A percentile compares a stretch with the other conserved stretches of the same genome.
Evolutionary conservation across 2,888 invertebrate genomes (phyloP).

Genomic region (Drosophila mayaguana): DNA sequence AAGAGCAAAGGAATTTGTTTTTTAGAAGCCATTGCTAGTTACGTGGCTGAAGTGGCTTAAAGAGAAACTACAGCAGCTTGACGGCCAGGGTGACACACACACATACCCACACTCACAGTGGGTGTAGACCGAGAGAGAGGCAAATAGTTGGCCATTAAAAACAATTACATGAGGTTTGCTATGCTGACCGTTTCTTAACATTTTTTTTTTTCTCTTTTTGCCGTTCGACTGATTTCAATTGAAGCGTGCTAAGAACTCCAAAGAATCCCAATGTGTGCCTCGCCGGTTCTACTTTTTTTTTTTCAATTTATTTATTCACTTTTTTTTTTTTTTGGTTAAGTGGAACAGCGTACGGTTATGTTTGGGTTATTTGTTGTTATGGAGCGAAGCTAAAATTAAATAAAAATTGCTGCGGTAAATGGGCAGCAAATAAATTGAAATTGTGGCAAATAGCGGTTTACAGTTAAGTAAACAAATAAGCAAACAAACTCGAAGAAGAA

Average conservation of each 20-base stretch:
- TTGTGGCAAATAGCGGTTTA: constrained; percentile 71
- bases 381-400: constrained; percentile 53
- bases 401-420: constrained; percentile 68
- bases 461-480: constrained; percentile 51
- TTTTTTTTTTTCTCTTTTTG: constrained; percentile 21
- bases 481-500: not conserved
- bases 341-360: constrained; percentile 70
- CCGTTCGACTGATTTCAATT: constrained; percentile 60
- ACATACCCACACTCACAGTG: constrained; percentile 36
- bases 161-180: constrained; percentile 67
- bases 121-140: constrained; percentile 28
- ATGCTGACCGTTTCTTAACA: constrained; percentile 30
- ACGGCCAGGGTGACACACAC: constrained; percentile 60
- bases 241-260: constrained; percentile 46
- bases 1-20: constrained; percentile 64
- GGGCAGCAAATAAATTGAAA: constrained; percentile 70
- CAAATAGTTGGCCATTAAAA: constrained; percentile 65
- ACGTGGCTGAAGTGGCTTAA: constrained; percentile 62
- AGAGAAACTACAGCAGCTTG: constrained; percentile 42
- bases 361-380: constrained; percentile 44
- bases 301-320: constrained; percentile 19
- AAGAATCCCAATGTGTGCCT: constrained; percentile 40
- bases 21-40: constrained; percentile 67
- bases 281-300: constrained; percentile 24
- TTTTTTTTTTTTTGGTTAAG: constrained; percentile 41